Base-by-base conservation (phyloP, 2,888 invertebrate genomes). In the Cephus pygmeus region DNA sequence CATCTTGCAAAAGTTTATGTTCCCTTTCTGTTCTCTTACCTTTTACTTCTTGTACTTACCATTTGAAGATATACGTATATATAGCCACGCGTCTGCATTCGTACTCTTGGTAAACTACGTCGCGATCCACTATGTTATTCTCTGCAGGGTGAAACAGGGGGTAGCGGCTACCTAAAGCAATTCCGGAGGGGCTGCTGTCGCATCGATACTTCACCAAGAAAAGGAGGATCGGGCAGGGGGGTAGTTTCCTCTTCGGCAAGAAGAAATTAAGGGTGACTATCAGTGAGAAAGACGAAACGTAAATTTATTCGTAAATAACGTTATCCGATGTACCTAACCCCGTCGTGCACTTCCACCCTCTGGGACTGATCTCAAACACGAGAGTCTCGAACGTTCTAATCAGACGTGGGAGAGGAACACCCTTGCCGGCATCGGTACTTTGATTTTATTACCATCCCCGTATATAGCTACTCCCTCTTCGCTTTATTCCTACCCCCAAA, bases 381-480 rank as follows among this genome's bases (percentile, higher is more conserved):
- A 40, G 40, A 40, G 40, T 40, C 40, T 15, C 40, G 40, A 40
- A 12, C 69, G 69, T 40, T 68, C 31, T 71, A 75, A 69, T 36
- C 75, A 11, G 23, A 15, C 74, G 33, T 36, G 74, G 74, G 69
- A 30, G 69, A 69, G 12, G 12, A 33, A 30, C 11, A 23, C 69
- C 34, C 73, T 73, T 34, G 9, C 35, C 23, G 74, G 34, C 74
- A 73, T 36, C 76, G 79, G 79, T 69, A 79, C 76, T 79, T 79
- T 76, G 79, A 79, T 79, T 79, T 79, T 76, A 76, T 79, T 76
- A 79, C 76, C 73, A 69, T 69, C 73, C 76, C 73, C 76, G 6
- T 23, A 56, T 56, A 56, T 56, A 71, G 75, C 69, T 36, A 15
- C 74, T 71, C 31, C 30, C 34, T 40, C 75, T 75, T 75, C n/a